phyloP scores from a whole-genome alignment of 1,140 invertebrate species.

The Adelges cooleyi region DNA sequence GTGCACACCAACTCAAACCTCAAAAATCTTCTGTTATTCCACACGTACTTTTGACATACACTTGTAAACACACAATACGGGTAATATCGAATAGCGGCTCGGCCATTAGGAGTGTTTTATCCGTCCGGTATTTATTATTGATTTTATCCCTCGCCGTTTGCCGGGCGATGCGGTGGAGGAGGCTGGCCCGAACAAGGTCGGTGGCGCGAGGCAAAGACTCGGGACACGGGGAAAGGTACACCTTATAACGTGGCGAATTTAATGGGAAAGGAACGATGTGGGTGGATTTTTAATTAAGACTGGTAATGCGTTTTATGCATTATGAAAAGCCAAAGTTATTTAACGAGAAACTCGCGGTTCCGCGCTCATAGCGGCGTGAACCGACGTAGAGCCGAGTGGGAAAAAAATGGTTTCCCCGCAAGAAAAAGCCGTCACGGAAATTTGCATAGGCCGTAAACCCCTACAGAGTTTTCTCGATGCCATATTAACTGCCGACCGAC shows the following conservation, averaged over 20 bases:
- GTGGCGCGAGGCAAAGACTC: background rate
- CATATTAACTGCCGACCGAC: no score
- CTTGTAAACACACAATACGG: background rate
- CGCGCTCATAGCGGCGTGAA: background rate
- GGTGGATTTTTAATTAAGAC: constrained; percentile 23
- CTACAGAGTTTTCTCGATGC: no score
- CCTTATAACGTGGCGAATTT: constrained; percentile 10
- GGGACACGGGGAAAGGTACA: background rate
- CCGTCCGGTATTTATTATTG: constrained; percentile 19
- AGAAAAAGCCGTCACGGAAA: no score
- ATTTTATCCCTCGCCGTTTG: constrained; percentile 21
- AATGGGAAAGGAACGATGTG: constrained; percentile 5
- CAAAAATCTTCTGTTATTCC: no score
- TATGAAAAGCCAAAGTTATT: constrained; percentile 10
- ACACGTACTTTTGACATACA: no score
- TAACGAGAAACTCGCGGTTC: background rate
- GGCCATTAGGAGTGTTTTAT: constrained; percentile 9
- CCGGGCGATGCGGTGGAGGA: background rate
- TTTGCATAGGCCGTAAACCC: no score
- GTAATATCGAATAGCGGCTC: constrained; percentile 1
- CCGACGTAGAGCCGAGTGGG: background rate
- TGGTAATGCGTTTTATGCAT: constrained; percentile 15
- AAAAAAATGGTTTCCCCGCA: no score
- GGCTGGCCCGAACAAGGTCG: no score
- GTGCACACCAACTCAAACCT: no score